These are phyloP conservation scores for Cavia porcellus DNA, from an alignment of 2,113 vertebrate species.

Conservation along the genomic window DNA sequence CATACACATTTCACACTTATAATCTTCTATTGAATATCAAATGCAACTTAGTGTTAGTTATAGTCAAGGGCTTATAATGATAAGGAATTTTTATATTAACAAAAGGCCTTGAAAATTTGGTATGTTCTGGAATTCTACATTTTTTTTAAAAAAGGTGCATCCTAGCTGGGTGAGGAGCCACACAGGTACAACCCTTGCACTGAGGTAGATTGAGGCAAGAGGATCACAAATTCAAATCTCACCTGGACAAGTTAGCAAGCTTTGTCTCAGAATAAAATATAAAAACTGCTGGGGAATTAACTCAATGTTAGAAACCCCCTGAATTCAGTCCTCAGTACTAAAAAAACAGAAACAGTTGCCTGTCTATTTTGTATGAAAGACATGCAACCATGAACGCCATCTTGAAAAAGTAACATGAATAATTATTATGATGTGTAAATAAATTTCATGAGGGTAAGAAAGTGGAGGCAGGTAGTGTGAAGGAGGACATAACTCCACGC, in stretches of 20 bases:
- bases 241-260: not conserved
- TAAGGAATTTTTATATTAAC: not conserved
- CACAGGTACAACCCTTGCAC: not conserved
- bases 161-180: not conserved
- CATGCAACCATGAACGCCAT: not conserved
- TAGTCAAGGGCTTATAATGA: not conserved
- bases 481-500: not conserved
- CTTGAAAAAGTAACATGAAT: not conserved
- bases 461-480: not conserved
- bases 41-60: not conserved
- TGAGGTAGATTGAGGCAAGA: not conserved
- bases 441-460: not conserved
- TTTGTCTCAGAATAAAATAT: not conserved
- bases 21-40: not conserved
- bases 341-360: not conserved
- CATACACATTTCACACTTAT: not conserved
- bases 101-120: not conserved
- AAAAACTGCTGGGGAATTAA: not conserved
- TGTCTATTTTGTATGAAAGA: not conserved
- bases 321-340: not conserved
- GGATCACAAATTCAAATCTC: not conserved
- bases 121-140: not conserved
- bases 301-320: not conserved
- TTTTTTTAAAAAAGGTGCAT: not conserved
- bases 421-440: not conserved